phyloP scores from a whole-genome alignment of 2,113 vertebrate genomes.

The Podiceps cristatus region DNA sequence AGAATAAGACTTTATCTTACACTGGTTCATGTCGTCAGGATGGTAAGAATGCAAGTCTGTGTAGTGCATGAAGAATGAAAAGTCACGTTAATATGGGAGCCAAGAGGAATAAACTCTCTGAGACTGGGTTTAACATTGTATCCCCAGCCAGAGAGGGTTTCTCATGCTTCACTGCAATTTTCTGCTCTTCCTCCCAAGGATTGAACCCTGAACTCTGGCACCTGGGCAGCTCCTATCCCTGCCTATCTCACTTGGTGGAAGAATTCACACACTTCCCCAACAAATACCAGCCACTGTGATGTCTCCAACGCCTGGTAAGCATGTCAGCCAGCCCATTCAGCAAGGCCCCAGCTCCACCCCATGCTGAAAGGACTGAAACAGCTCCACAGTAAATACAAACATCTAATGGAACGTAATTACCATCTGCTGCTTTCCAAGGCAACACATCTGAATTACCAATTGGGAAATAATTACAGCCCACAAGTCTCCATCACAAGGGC shows the following conservation, averaged over 20 bases:
- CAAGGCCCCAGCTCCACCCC: not conserved
- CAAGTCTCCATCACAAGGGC: not conserved
- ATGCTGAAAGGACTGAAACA: not conserved
- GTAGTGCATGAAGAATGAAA: not conserved
- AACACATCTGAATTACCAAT: conserved; percentile 20
- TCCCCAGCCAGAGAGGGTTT: not conserved
- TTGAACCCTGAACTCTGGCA: not conserved
- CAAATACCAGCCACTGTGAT: rapidly evolving
- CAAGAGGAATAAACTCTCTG: not conserved
- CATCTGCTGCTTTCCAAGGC: conserved; percentile 25
- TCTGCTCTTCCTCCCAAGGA: not conserved
- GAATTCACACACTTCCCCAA: not conserved
- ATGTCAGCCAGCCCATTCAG: not conserved
- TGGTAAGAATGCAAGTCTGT: not conserved
- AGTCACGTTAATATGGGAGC: not conserved
- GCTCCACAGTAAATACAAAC: conserved; percentile 23
- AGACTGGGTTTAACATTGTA: not conserved
- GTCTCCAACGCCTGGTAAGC: rapidly evolving
- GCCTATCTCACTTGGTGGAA: not conserved
- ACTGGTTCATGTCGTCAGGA: not conserved
- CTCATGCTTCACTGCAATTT: not conserved
- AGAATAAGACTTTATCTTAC: not conserved
- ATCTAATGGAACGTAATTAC: conserved; percentile 35
- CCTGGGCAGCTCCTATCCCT: not conserved
- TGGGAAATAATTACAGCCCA: conserved; percentile 50